Conservation (phyloP, 2,888 invertebrate genomes). For the Limulus polyphemus region DNA sequence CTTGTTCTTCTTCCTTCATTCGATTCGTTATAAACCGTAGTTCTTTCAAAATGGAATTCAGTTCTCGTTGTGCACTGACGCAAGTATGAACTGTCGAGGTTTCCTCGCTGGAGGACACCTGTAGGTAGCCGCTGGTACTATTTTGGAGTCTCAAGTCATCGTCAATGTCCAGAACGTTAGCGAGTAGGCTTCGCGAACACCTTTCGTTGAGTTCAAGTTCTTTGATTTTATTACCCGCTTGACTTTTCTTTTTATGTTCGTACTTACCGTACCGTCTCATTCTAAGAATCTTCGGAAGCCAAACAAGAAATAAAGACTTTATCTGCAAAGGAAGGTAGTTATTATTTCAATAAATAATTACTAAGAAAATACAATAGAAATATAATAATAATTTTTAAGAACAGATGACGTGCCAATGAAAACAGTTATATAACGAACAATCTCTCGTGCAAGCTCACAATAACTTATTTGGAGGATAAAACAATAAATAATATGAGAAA, state of each 20-base stretch:
- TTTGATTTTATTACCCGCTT: slow-evolving; percentile 50
- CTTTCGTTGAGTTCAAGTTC: slow-evolving; percentile 80
- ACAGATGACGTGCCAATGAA: no score
- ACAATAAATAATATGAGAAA: no score
- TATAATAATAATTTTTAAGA: no score
- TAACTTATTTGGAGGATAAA: no score
- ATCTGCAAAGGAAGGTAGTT: slow-evolving; percentile 48
- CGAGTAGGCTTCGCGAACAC: slow-evolving; percentile 81
- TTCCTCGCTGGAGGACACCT: slow-evolving; percentile 44
- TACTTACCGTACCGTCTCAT: slow-evolving; percentile 93
- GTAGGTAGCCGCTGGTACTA: slow-evolving; percentile 12
- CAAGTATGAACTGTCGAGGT: slow-evolving; percentile 13
- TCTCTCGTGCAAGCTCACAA: no score
- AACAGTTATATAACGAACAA: no score
- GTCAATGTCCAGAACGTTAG: slow-evolving; percentile 93
- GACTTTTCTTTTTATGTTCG: slow-evolving; percentile 62
- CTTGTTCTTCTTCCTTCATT: slow-evolving; percentile 88
- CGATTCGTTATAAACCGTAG: slow-evolving; percentile 83
- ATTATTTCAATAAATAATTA: background rate
- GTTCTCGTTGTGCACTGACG: slow-evolving; percentile 47
- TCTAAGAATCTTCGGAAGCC: slow-evolving; percentile 91
- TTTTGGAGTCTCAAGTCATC: slow-evolving; percentile 59
- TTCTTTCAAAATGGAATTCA: slow-evolving; percentile 88
- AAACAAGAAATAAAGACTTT: slow-evolving; percentile 85
- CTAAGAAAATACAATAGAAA: no score